phyloP scores from a whole-genome alignment of 2,888 invertebrate genomes.

The Esperia sulphurella region DNA sequence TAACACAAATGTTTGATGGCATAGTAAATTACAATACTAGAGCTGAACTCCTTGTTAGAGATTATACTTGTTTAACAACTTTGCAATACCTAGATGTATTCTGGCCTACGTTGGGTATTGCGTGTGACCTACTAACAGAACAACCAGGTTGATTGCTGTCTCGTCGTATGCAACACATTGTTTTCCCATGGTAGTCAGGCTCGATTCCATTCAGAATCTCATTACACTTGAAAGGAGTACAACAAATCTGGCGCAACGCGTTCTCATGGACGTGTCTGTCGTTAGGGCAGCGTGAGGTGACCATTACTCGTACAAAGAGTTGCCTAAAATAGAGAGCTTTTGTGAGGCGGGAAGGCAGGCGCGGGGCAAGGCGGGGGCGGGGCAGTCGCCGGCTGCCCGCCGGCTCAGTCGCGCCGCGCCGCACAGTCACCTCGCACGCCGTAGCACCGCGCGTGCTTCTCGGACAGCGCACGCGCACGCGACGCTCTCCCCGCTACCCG shows the following conservation, averaged over 20 bases:
- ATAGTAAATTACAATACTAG: too few relatives aligned
- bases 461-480: conserved; percentile 63
- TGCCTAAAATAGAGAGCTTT: conserved; percentile 80
- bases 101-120: conserved; percentile 18
- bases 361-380: conserved; percentile 65
- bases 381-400: conserved; percentile 68
- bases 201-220: conserved; percentile 76
- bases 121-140: conserved; percentile 70
- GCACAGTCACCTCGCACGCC: conserved; percentile 71
- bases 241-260: conserved; percentile 74
- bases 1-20: too few relatives aligned
- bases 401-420: conserved; percentile 75
- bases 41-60: too few relatives aligned
- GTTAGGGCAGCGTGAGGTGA: conserved; percentile 79
- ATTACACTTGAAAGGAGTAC: conserved; percentile 73
- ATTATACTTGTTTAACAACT: too few relatives aligned
- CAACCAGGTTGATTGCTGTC: conserved; percentile 36
- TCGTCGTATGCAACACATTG: conserved; percentile 48
- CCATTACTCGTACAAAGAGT: conserved; percentile 78
- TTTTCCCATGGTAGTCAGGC: conserved; percentile 64
- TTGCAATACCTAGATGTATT: neutral
- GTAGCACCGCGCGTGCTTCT: conserved; percentile 44
- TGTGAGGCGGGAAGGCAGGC: conserved; percentile 70
- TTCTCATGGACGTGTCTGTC: conserved; percentile 78
- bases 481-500: conserved; percentile 34